Percentiles rank a stretch among this genome's conserved stretches.
Evolutionary conservation across 1,140 invertebrate species (phyloP).

Genomic region (Drosophila erecta): DNA sequence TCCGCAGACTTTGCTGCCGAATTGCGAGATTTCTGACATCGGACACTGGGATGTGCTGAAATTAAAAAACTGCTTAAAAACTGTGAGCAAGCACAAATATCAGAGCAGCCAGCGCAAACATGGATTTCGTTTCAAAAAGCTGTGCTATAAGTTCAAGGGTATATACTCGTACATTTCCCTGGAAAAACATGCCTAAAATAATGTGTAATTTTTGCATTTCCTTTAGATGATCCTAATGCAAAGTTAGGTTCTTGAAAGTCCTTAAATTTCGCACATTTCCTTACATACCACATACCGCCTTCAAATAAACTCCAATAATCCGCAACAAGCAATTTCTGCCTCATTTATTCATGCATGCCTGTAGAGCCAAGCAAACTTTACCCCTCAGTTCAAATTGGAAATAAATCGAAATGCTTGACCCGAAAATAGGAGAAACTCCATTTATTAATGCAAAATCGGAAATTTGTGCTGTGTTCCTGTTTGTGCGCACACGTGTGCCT

Average conservation of each 20-base stretch:
- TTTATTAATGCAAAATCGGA: constrained; percentile 73
- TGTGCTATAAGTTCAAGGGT: too few relatives aligned
- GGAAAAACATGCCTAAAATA: too few relatives aligned
- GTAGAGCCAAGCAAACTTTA: constrained; percentile 3
- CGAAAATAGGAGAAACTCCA: constrained; percentile 49
- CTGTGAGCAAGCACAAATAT: background rate
- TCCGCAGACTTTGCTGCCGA: constrained; percentile 4
- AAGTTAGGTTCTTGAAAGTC: too few relatives aligned
- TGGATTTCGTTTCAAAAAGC: too few relatives aligned
- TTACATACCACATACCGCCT: too few relatives aligned
- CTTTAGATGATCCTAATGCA: too few relatives aligned
- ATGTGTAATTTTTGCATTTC: too few relatives aligned
- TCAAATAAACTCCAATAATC: background rate
- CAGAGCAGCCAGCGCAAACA: too few relatives aligned
- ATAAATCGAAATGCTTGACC: constrained; percentile 52
- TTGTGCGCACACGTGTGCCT: constrained; percentile 19
- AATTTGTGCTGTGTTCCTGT: constrained; percentile 39
- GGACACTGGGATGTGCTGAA: background rate
- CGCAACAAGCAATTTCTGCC: background rate
- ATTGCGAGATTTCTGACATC: constrained; percentile 9
- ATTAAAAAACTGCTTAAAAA: constrained; percentile 4
- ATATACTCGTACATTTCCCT: too few relatives aligned
- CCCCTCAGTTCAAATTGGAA: constrained; percentile 20
- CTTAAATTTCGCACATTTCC: too few relatives aligned
- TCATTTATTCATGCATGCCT: constrained; percentile 16